These are phyloP conservation scores for Caenorhabditis sp. DNA, from an alignment of 2,888 invertebrate genomes.

Conservation along the genomic window DNA sequence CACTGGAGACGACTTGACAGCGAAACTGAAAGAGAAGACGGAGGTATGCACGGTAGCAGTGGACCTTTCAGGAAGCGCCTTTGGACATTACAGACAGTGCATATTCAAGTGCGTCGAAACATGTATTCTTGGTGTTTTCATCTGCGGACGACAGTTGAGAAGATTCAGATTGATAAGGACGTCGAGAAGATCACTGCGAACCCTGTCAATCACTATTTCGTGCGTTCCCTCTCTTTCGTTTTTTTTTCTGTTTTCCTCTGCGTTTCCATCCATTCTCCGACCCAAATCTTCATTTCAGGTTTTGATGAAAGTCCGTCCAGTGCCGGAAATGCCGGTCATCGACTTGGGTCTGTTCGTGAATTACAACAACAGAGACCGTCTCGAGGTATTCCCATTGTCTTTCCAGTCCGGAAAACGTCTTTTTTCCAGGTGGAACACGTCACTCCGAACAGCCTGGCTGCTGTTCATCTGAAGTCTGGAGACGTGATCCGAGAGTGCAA, in stretches of 20 bases:
- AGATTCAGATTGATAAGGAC: slow-evolving; percentile 71
- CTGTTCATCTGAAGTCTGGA: slow-evolving; percentile 70
- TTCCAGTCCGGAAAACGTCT: too few species aligned
- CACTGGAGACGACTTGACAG: slow-evolving; percentile 55
- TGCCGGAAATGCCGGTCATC: slow-evolving; percentile 36
- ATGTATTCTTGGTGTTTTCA: slow-evolving; percentile 70
- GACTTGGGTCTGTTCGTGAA: slow-evolving; percentile 65
- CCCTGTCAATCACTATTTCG: slow-evolving; percentile 71
- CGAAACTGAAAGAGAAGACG: slow-evolving; percentile 56
- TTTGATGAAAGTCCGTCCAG: slow-evolving; percentile 49
- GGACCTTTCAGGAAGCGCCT: background rate
- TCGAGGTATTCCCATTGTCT: slow-evolving; percentile 20
- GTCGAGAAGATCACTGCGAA: slow-evolving; percentile 69
- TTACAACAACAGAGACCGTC: slow-evolving; percentile 72
- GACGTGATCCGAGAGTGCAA: slow-evolving; percentile 73
- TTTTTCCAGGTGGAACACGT: slow-evolving; percentile 57
- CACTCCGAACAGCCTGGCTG: slow-evolving; percentile 65
- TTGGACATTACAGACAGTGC: slow-evolving; percentile 24
- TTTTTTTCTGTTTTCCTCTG: too few species aligned
- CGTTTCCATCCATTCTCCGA: too few species aligned
- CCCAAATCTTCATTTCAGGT: too few species aligned
- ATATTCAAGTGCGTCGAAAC: slow-evolving; percentile 62
- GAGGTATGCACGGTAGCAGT: slow-evolving; percentile 37
- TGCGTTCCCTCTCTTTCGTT: too few species aligned
- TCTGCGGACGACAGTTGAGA: slow-evolving; percentile 69